These are phyloP conservation scores for Falcunculus frontatus DNA, from an alignment of 2,113 vertebrate species.

Conservation along the genomic window DNA sequence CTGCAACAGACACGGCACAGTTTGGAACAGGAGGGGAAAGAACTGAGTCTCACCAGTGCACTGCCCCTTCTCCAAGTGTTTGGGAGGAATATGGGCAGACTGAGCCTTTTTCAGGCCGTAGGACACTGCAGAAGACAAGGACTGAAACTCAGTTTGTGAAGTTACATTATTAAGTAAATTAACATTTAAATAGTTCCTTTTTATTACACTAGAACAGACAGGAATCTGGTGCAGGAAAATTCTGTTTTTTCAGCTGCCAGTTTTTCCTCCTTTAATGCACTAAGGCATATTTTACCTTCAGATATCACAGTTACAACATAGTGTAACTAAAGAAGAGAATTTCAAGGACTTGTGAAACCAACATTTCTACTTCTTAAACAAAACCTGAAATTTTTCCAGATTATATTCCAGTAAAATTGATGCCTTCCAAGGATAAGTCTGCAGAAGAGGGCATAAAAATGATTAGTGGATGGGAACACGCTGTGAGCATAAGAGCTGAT, in stretches of 20 bases:
- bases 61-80: background rate
- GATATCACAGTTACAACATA: background rate
- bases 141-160: background rate
- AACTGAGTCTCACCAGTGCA: fast-evolving
- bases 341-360: background rate
- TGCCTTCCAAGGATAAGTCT: background rate
- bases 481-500: background rate
- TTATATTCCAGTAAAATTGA: background rate
- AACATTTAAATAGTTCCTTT: background rate
- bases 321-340: background rate
- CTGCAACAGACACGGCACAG: background rate
- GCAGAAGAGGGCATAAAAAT: background rate
- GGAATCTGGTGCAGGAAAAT: background rate
- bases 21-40: background rate
- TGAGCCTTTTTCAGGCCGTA: background rate
- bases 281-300: background rate
- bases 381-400: background rate
- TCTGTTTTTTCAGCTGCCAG: background rate
- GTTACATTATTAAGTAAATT: background rate
- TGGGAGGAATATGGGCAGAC: fast-evolving
- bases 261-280: background rate
- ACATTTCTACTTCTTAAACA: background rate
- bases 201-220: background rate
- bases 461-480: background rate
- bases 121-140: background rate